Percentiles rank a stretch among this genome's conserved stretches.
These are phyloP conservation scores for Paralichthys olivaceus DNA, from an alignment of 2,113 vertebrate genomes.

Conservation along the genomic window DNA sequence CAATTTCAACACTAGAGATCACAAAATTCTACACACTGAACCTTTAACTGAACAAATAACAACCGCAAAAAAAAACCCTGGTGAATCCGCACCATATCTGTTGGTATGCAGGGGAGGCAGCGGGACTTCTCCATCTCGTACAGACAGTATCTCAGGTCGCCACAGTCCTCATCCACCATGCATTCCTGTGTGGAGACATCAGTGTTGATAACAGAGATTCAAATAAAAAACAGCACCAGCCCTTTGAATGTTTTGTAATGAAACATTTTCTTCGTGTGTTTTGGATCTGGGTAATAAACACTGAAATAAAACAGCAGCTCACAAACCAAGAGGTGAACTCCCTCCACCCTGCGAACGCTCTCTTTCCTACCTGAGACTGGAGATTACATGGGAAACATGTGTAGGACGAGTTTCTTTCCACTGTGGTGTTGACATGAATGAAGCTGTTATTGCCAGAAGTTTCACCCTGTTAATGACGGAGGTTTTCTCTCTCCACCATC, in stretches of 20 bases:
- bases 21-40: no score
- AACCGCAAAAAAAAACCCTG: not conserved
- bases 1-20: no score
- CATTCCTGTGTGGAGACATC: slow-evolving; percentile 85
- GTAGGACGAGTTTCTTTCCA: not conserved
- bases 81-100: slow-evolving; percentile 78
- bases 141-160: slow-evolving; percentile 86
- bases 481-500: no score
- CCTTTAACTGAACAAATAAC: no score
- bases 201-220: not conserved
- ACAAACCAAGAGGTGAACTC: no score
- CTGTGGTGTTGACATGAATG: not conserved
- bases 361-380: not conserved
- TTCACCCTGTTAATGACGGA: no score
- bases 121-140: slow-evolving; percentile 87
- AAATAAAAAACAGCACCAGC: no score
- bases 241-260: no score
- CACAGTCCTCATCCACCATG: slow-evolving; percentile 94
- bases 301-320: no score
- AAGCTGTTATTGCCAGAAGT: not conserved
- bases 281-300: no score
- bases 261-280: no score
- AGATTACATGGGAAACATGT: not conserved
- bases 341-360: not conserved
- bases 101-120: slow-evolving; percentile 88